A percentile compares a stretch with the other conserved stretches of the same genome.
phyloP scores from a whole-genome alignment of 2,888 invertebrate species.

The Drosophila cognata region DNA sequence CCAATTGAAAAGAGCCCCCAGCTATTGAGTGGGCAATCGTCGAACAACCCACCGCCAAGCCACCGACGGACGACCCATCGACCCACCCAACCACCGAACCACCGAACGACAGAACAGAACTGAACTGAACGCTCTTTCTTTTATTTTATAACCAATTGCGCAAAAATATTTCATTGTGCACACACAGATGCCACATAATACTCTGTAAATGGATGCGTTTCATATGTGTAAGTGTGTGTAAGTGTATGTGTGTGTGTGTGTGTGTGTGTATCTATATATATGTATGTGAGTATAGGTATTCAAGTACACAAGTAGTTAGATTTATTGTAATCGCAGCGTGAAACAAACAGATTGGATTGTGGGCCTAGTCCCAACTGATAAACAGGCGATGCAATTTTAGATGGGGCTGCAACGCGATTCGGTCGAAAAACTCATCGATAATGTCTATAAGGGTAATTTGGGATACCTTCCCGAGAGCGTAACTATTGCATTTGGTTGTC shows the following conservation, averaged over 20 bases:
- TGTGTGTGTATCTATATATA: neutral
- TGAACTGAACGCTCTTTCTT: slow-evolving; percentile 49
- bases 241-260: no score
- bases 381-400: neutral
- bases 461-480: neutral
- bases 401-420: neutral
- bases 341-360: neutral
- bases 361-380: neutral
- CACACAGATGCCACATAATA: slow-evolving; percentile 26
- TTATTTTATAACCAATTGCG: slow-evolving; percentile 61
- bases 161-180: slow-evolving; percentile 60
- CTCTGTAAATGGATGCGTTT: slow-evolving; percentile 23
- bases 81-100: slow-evolving; percentile 54
- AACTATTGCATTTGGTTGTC: neutral
- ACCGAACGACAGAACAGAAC: slow-evolving; percentile 12
- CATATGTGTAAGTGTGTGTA: neutral
- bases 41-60: slow-evolving; percentile 47
- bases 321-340: neutral
- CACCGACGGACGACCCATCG: slow-evolving; percentile 51
- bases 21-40: slow-evolving; percentile 69
- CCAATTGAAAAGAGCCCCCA: slow-evolving; percentile 76
- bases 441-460: neutral
- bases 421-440: neutral
- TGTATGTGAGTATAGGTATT: neutral
- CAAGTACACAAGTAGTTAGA: neutral